phyloP scores from a whole-genome alignment of 2,888 invertebrate species.

The Globia sparganii region DNA sequence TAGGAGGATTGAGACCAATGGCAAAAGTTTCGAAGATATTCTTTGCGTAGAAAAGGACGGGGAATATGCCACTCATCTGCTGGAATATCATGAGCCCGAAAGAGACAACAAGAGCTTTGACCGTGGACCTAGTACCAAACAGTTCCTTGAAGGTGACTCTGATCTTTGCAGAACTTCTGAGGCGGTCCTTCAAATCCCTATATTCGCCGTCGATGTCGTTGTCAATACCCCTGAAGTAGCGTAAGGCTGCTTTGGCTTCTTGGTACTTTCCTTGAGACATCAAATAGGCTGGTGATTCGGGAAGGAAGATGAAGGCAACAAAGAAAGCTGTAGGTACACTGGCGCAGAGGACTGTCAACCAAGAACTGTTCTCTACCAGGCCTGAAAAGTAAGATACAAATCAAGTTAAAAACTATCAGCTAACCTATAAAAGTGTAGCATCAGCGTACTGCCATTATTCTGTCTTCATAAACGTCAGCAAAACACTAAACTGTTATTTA shows the following conservation, averaged over 20 bases:
- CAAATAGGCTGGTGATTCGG: constrained; percentile 93
- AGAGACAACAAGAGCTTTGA: constrained; percentile 87
- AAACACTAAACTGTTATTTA: background rate
- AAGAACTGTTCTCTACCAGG: constrained; percentile 81
- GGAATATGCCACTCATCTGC: constrained; percentile 91
- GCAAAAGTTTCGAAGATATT: constrained; percentile 89
- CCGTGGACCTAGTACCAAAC: constrained; percentile 81
- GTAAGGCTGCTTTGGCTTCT: constrained; percentile 91
- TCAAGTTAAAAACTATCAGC: background rate
- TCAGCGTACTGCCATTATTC: background rate
- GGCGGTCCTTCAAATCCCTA: constrained; percentile 84
- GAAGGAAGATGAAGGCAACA: constrained; percentile 91
- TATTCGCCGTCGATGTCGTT: constrained; percentile 91
- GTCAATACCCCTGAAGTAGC: constrained; percentile 91
- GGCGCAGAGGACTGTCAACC: constrained; percentile 84
- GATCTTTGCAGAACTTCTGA: constrained; percentile 84
- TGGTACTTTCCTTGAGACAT: constrained; percentile 88
- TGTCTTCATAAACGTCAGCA: background rate
- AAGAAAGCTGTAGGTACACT: constrained; percentile 86
- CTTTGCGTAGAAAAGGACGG: constrained; percentile 91
- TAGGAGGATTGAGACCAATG: constrained; percentile 79
- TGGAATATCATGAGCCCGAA: constrained; percentile 92
- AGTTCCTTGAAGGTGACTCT: constrained; percentile 86
- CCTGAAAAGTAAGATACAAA: constrained; percentile 75
- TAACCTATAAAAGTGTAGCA: background rate